These are phyloP conservation scores for Ciconia boyciana DNA, from an alignment of 2,113 vertebrate species.

Conservation along the genomic window DNA sequence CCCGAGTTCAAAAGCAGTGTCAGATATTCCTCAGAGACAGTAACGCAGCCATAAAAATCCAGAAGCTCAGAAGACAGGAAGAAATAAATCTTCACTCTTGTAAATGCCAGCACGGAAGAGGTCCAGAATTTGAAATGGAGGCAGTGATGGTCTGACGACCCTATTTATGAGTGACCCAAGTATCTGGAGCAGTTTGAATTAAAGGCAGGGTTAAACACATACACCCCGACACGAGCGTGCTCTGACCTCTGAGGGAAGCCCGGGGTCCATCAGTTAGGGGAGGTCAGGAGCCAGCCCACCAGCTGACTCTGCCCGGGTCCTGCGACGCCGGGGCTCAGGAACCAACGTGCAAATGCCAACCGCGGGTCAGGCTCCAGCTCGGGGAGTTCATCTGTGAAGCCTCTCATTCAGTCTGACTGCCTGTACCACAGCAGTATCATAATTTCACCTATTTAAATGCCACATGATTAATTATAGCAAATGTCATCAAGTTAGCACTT, in stretches of 20 bases:
- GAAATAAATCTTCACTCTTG: background rate
- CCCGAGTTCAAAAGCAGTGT: background rate
- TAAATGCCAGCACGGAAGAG: background rate
- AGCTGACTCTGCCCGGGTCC: background rate
- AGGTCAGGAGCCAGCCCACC: background rate
- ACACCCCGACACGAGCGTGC: rapidly evolving
- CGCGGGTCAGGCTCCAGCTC: rapidly evolving
- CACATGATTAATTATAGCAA: background rate
- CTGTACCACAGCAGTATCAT: rapidly evolving
- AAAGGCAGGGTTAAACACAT: background rate
- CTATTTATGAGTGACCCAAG: background rate
- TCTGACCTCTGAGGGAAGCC: background rate
- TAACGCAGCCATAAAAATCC: background rate
- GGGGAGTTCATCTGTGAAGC: background rate
- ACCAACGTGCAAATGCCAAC: background rate
- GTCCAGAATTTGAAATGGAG: background rate
- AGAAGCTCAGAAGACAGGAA: background rate
- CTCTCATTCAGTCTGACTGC: background rate
- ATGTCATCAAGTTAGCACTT: background rate
- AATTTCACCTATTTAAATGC: background rate
- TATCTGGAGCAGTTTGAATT: background rate
- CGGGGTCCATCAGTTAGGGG: background rate
- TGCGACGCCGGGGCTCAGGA: rapidly evolving
- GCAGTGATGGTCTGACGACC: background rate
- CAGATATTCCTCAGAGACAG: background rate